phyloP scores from a whole-genome alignment of 2,888 invertebrate genomes.

The Acrocyrtus sp. region DNA sequence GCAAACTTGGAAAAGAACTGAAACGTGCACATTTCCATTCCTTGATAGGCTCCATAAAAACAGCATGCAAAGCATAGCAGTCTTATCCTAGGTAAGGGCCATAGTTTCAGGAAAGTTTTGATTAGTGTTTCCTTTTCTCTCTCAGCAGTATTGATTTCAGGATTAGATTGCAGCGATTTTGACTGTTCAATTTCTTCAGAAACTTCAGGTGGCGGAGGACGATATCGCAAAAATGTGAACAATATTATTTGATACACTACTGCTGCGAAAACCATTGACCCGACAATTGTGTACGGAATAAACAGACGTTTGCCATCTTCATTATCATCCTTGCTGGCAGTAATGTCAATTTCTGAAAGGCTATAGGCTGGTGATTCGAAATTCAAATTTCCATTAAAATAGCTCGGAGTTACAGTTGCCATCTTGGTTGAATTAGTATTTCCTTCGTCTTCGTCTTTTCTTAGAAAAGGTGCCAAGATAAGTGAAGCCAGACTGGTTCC shows the following conservation, averaged over 20 bases:
- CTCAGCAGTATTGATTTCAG: not conserved
- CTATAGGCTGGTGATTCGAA: not conserved
- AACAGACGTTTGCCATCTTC: constrained; percentile 7
- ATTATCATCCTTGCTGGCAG: not conserved
- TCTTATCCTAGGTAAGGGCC: constrained; percentile 17
- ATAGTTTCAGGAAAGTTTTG: not conserved
- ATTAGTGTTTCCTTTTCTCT: not conserved
- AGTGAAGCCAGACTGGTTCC: constrained; percentile 28
- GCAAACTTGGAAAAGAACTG: constrained; percentile 58
- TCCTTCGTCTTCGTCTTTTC: not conserved
- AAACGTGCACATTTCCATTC: constrained; percentile 52
- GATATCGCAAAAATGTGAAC: constrained; percentile 38
- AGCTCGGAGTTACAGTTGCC: not conserved
- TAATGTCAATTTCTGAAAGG: not conserved
- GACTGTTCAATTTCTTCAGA: not conserved
- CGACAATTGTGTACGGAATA: constrained; percentile 29
- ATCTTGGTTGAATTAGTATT: not conserved
- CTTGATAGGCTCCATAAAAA: constrained; percentile 45
- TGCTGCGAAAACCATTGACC: not conserved
- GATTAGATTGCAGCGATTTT: too few species aligned
- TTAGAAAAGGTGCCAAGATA: constrained; percentile 35
- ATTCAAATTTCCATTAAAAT: not conserved
- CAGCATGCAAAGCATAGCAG: constrained; percentile 14
- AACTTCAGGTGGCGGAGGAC: constrained; percentile 26
- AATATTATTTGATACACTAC: constrained; percentile 11